phyloP scores from a whole-genome alignment of 2,797 vertebrate genomes.

The Spinus olivaceus region DNA sequence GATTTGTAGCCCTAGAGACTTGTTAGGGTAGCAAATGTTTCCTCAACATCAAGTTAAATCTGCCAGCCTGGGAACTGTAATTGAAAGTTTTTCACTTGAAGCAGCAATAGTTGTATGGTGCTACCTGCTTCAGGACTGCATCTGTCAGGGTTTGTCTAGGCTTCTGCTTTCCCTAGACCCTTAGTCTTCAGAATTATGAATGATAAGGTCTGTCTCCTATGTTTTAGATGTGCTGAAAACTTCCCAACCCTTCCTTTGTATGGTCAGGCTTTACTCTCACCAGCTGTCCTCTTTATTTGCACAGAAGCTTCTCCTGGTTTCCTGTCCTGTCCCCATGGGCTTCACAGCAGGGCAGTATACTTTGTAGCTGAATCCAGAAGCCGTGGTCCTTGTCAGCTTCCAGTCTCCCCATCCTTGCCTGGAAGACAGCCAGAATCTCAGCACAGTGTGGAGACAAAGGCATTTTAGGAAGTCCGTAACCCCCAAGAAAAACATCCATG shows the following conservation, averaged over 20 bases:
- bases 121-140: neutral
- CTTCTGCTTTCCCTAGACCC: neutral
- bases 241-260: neutral
- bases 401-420: constrained; percentile 34
- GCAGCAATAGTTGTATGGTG: neutral
- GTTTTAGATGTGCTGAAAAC: neutral
- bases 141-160: neutral
- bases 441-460: constrained; percentile 38
- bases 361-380: constrained; percentile 57
- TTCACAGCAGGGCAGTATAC: constrained; percentile 12
- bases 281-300: constrained; percentile 16
- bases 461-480: constrained; percentile 47
- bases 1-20: neutral
- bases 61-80: neutral
- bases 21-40: neutral
- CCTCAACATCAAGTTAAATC: neutral
- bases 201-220: neutral
- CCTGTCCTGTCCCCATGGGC: neutral
- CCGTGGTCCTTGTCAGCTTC: constrained; percentile 16
- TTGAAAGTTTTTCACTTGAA: neutral
- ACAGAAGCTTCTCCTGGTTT: constrained; percentile 56
- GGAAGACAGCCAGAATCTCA: constrained; percentile 64
- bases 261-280: constrained; percentile 4
- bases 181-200: neutral
- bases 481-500: constrained; percentile 54